A percentile compares a stretch with the other conserved stretches of the same genome.
phyloP scores from a whole-genome alignment of 2,113 vertebrate genomes.

The Amblyopsis rosae region DNA sequence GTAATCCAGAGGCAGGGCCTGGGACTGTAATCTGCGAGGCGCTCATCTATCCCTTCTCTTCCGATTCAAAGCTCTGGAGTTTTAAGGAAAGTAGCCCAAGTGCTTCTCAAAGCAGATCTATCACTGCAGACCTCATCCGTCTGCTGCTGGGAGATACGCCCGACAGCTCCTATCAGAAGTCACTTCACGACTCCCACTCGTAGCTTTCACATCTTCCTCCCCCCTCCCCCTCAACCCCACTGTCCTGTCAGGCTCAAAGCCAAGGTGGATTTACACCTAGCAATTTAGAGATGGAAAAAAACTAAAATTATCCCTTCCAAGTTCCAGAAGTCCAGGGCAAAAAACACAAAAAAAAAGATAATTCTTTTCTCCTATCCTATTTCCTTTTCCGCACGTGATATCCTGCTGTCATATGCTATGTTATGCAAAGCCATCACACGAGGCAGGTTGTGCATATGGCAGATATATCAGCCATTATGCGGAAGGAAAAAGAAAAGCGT shows the following conservation, averaged over 20 bases:
- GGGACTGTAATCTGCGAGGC: slow-evolving; percentile 44
- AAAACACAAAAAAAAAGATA: slow-evolving; percentile 26
- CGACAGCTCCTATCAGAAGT: slow-evolving; percentile 59
- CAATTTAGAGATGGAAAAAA: slow-evolving; percentile 64
- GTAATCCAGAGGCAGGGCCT: slow-evolving; percentile 56
- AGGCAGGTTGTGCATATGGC: slow-evolving; percentile 58
- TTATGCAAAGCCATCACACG: slow-evolving; percentile 69
- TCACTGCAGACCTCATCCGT: slow-evolving; percentile 54
- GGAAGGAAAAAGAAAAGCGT: slow-evolving; percentile 21
- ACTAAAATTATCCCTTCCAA: slow-evolving; percentile 64
- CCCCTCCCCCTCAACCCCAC: neutral
- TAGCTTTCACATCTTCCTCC: slow-evolving; percentile 26
- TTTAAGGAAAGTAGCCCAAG: slow-evolving; percentile 37
- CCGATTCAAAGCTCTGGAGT: slow-evolving; percentile 14
- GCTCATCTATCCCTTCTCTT: slow-evolving; percentile 42
- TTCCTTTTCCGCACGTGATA: slow-evolving; percentile 62
- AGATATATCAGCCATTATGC: slow-evolving; percentile 58
- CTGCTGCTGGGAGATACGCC: slow-evolving; percentile 68
- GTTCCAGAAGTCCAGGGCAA: slow-evolving; percentile 57
- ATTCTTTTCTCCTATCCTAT: slow-evolving; percentile 53
- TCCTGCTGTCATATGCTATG: slow-evolving; percentile 61
- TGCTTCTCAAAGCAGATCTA: slow-evolving; percentile 40
- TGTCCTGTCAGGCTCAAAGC: slow-evolving; percentile 55
- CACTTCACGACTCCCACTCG: slow-evolving; percentile 55
- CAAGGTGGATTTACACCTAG: slow-evolving; percentile 70